A percentile compares a stretch with the other conserved stretches of the same genome.
Conservation (phyloP, 2,888 invertebrate genomes). For the Lasioglossum oenotherae region DNA sequence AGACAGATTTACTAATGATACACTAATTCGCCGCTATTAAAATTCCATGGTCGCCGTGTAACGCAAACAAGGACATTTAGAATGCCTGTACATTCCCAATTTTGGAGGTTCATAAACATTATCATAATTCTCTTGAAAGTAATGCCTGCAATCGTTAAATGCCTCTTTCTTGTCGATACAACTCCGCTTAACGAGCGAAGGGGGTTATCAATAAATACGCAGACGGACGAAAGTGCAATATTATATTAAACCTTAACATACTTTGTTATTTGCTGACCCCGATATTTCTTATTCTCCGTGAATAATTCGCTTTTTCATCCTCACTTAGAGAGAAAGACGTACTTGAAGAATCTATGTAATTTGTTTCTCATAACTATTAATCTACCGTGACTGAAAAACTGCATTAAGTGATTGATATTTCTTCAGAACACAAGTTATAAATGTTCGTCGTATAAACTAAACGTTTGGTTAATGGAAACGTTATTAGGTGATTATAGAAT, state of each 20-base stretch:
- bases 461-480: not conserved
- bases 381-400: not conserved
- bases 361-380: not conserved
- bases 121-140: not conserved
- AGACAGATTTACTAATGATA: conserved; percentile 20
- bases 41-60: conserved; percentile 37
- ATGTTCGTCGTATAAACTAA: not conserved
- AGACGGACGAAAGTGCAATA: not conserved
- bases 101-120: not conserved
- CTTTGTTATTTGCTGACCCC: not conserved
- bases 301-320: not conserved
- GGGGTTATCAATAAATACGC: not conserved
- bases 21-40: conserved; percentile 30
- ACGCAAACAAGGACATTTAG: not conserved
- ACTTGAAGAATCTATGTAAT: not conserved
- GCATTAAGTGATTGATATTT: not conserved
- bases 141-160: not conserved
- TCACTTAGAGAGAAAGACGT: not conserved
- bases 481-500: not conserved
- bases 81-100: conserved; percentile 10
- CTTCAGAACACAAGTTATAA: not conserved
- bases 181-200: not conserved
- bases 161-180: not conserved
- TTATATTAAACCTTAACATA: not conserved
- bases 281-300: not conserved